These are phyloP conservation scores for Neotragus pygmaeus DNA, from an alignment of 2,113 vertebrate species.

Conservation along the genomic window DNA sequence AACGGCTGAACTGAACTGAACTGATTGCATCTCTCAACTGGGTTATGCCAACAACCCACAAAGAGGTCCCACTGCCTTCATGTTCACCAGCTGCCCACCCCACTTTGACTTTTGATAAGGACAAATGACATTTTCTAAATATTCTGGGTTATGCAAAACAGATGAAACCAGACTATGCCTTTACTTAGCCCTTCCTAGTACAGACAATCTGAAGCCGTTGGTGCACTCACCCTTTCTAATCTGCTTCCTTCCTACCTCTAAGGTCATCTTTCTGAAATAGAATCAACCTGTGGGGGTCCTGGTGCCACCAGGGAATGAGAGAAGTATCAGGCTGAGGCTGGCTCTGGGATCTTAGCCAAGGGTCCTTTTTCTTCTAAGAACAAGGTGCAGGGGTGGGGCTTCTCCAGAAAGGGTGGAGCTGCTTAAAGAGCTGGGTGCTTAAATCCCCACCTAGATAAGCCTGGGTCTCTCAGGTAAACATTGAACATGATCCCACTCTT, in stretches of 20 bases:
- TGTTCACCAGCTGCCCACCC: background rate
- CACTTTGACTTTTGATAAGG: background rate
- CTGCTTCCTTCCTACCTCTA: background rate
- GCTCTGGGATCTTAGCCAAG: background rate
- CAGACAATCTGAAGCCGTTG: background rate
- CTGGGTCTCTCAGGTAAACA: constrained; percentile 27
- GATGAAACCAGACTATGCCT: background rate
- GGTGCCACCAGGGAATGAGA: background rate
- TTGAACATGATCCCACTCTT: constrained; percentile 34
- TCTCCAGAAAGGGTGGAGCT: constrained; percentile 17
- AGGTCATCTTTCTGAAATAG: background rate
- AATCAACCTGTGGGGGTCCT: background rate
- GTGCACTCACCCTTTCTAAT: rapidly evolving
- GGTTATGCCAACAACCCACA: background rate
- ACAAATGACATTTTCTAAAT: background rate
- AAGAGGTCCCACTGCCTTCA: background rate
- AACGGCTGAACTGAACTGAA: background rate
- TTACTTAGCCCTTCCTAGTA: background rate
- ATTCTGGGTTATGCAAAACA: background rate
- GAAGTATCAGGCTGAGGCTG: background rate
- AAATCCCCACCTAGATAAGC: constrained; percentile 60
- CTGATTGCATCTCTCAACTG: background rate
- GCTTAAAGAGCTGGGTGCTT: background rate
- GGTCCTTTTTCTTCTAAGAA: background rate
- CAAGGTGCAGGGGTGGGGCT: background rate